Evolutionary conservation across 2,797 vertebrate species (phyloP).

Genomic region (Menidia menidia): DNA sequence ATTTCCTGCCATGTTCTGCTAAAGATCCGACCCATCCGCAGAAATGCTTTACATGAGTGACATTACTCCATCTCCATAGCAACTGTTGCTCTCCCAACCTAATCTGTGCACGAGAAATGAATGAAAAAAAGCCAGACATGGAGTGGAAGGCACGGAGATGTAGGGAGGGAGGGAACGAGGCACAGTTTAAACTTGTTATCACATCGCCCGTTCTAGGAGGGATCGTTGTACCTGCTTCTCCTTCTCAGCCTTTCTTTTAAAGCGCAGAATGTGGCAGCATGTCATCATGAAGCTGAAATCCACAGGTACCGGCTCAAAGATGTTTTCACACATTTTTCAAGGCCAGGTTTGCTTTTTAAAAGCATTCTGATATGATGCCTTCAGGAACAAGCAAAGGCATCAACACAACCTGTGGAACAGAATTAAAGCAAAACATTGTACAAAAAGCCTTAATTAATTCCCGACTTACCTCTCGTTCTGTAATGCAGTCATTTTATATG

Average conservation of each 20-base stretch:
- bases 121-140: slow-evolving; percentile 45
- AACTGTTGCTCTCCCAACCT: slow-evolving; percentile 79
- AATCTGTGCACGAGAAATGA: slow-evolving; percentile 67
- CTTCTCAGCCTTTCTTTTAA: not conserved
- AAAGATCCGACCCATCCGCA: slow-evolving; percentile 62
- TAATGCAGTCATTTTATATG: not conserved
- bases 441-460: slow-evolving; percentile 12
- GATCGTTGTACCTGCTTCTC: not conserved
- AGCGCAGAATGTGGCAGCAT: not conserved
- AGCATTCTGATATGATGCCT: no score
- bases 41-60: slow-evolving; percentile 71
- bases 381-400: no score
- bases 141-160: no score
- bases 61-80: slow-evolving; percentile 82
- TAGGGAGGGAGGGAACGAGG: slow-evolving; percentile 18
- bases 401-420: no score
- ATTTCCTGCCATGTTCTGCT: slow-evolving; percentile 40
- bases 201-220: not conserved
- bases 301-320: no score
- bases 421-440: no score
- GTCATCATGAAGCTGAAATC: not conserved
- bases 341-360: no score
- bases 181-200: slow-evolving; percentile 16
- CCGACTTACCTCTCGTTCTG: slow-evolving; percentile 24
- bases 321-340: no score